Conservation (phyloP, 2,113 vertebrate genomes). For the Condylura cristata region DNA sequence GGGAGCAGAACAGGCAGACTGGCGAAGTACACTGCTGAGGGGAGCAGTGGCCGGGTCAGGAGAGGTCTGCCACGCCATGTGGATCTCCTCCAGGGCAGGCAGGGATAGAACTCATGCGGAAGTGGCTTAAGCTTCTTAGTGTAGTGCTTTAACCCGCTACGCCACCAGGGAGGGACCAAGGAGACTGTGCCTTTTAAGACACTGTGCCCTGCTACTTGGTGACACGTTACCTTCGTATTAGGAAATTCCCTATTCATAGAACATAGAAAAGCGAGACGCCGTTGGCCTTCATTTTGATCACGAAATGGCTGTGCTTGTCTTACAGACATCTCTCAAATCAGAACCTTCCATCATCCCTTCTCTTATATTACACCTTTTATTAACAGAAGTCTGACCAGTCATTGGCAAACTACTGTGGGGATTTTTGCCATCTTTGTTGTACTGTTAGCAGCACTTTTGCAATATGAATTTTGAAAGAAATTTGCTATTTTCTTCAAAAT, state of each 20-base stretch:
- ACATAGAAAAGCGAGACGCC: not conserved
- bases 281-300: not conserved
- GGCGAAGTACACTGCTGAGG: too few species aligned
- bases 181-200: conserved; percentile 51
- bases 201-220: not conserved
- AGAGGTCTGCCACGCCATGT: too few species aligned
- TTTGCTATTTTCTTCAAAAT: conserved; percentile 2
- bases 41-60: too few species aligned
- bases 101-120: too few species aligned
- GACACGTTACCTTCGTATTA: not conserved
- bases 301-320: not conserved
- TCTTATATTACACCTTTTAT: not conserved
- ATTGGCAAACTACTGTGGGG: not conserved
- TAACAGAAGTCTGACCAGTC: not conserved
- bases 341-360: not conserved
- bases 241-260: not conserved
- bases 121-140: too few species aligned
- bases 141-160: too few species aligned
- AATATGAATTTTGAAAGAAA: conserved; percentile 22
- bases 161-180: too few species aligned
- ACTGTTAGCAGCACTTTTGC: not conserved
- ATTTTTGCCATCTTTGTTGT: not conserved
- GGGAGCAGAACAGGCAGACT: too few species aligned
- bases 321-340: not conserved
- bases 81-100: too few species aligned